Conservation (phyloP, 1,140 invertebrate genomes). For the Probaryconus sp. region DNA sequence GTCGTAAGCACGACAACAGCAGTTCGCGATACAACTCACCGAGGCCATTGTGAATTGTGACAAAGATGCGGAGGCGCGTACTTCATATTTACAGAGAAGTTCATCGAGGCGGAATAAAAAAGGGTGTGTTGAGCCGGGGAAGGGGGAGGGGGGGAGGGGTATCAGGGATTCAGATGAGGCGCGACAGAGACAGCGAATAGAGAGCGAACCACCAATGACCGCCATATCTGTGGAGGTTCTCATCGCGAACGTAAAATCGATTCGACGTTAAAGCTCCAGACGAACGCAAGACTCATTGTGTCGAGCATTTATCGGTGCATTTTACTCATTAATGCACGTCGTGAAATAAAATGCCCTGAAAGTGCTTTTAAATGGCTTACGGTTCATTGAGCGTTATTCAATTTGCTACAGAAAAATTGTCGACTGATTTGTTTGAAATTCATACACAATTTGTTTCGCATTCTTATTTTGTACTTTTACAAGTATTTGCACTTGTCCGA, state of each 20-base stretch:
- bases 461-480: too few relatives aligned
- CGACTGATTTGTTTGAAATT: too few relatives aligned
- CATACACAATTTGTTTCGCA: too few relatives aligned
- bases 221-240: slow-evolving; percentile 32
- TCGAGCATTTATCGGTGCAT: slow-evolving; percentile 30
- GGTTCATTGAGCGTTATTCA: too few relatives aligned
- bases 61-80: slow-evolving; percentile 55
- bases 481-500: too few relatives aligned
- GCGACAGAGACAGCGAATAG: slow-evolving; percentile 1
- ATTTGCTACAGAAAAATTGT: too few relatives aligned
- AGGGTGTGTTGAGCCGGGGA: slow-evolving; percentile 27
- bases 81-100: slow-evolving; percentile 50
- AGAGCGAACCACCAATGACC: slow-evolving; percentile 31
- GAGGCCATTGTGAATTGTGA: slow-evolving; percentile 47
- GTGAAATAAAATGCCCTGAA: neutral
- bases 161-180: slow-evolving; percentile 40
- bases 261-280: slow-evolving; percentile 35
- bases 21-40: slow-evolving; percentile 7
- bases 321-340: slow-evolving; percentile 34
- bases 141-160: too few relatives aligned
- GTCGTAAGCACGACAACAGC: neutral
- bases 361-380: too few relatives aligned
- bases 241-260: slow-evolving; percentile 51
- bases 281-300: slow-evolving; percentile 37
- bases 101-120: slow-evolving; percentile 46